Conservation (phyloP, 1,140 invertebrate genomes). For the Centruroides vittatus region DNA sequence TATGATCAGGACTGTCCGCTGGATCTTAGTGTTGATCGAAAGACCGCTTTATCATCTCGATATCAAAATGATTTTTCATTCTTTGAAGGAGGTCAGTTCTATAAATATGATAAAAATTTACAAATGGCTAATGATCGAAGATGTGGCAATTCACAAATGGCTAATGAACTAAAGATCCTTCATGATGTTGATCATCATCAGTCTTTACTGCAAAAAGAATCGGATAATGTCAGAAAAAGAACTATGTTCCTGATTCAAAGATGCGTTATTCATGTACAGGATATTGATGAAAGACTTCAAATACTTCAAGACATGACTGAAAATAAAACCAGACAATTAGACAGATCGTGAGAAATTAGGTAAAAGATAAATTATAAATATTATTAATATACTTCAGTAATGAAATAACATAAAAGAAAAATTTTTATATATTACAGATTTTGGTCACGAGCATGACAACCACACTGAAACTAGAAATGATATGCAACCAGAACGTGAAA, state of each 20-base stretch:
- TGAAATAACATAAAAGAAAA: too few relatives aligned
- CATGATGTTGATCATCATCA: slow-evolving; percentile 25
- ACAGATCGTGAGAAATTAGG: slow-evolving; percentile 54
- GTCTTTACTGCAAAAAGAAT: slow-evolving; percentile 22
- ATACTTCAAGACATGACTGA: slow-evolving; percentile 83
- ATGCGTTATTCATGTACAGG: slow-evolving; percentile 69
- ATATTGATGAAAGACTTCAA: slow-evolving; percentile 86
- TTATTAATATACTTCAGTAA: too few relatives aligned
- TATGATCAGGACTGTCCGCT: too few relatives aligned
- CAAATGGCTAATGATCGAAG: too few relatives aligned
- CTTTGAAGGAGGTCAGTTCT: too few relatives aligned
- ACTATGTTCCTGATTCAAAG: slow-evolving; percentile 45
- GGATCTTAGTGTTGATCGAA: too few relatives aligned
- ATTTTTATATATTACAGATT: background rate
- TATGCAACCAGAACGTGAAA: slow-evolving; percentile 7
- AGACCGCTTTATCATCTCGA: too few relatives aligned
- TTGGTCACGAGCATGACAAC: slow-evolving; percentile 10
- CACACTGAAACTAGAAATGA: slow-evolving; percentile 10
- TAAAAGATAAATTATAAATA: too few relatives aligned
- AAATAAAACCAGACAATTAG: slow-evolving; percentile 70
- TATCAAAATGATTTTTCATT: too few relatives aligned
- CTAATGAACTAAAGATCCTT: slow-evolving; percentile 24
- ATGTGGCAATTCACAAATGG: too few relatives aligned
- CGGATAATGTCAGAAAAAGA: slow-evolving; percentile 24
- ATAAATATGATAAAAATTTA: too few relatives aligned